phyloP scores from a whole-genome alignment of 2,888 invertebrate species.

The Apocheima hispidaria region DNA sequence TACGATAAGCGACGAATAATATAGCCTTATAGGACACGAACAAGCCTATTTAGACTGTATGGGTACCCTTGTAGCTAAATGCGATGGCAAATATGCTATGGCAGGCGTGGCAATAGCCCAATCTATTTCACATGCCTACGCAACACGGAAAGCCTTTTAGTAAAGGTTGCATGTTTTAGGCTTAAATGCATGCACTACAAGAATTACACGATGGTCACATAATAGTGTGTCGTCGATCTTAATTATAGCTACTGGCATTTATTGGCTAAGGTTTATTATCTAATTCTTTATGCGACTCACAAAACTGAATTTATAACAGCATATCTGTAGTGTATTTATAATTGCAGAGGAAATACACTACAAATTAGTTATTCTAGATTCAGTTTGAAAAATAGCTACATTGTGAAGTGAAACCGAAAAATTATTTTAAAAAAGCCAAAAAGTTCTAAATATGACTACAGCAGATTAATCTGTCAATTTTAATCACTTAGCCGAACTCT shows the following conservation, averaged over 20 bases:
- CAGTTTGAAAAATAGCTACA: too few relatives aligned
- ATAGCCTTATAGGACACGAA: conserved; percentile 40
- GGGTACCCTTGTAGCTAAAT: conserved; percentile 36
- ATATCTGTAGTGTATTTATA: too few relatives aligned
- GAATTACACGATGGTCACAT: conserved; percentile 27
- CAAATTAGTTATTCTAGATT: too few relatives aligned
- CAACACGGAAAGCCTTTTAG: conserved; percentile 47
- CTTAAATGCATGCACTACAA: conserved; percentile 33
- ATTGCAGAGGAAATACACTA: too few relatives aligned
- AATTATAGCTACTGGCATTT: not conserved
- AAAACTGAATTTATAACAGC: too few relatives aligned
- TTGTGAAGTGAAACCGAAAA: not conserved
- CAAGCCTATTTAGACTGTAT: conserved; percentile 34
- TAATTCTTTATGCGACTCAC: too few relatives aligned
- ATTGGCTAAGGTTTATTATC: not conserved
- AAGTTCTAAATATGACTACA: not conserved
- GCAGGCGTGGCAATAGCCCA: conserved; percentile 42
- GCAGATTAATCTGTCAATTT: not conserved
- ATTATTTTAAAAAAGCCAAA: not conserved
- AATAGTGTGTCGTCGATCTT: not conserved
- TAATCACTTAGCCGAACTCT: not conserved
- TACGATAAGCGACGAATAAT: conserved; percentile 40
- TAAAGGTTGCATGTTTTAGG: conserved; percentile 40
- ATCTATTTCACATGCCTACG: conserved; percentile 41
- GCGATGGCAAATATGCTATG: conserved; percentile 37